Conservation (phyloP, 1,140 invertebrate genomes). For the Drosophila nigrodunni region DNA sequence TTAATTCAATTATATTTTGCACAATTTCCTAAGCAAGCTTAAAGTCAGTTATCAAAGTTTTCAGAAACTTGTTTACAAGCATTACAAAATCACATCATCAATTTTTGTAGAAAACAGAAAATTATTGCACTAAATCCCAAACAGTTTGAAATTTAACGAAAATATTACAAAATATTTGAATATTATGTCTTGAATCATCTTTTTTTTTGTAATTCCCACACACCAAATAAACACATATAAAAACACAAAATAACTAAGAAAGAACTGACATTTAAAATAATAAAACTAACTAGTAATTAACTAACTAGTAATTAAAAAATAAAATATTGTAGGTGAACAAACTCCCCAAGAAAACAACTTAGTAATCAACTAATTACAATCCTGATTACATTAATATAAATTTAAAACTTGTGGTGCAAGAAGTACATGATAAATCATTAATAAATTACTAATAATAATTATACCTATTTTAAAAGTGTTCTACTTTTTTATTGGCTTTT, state of each 20-base stretch:
- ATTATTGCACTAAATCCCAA: not conserved
- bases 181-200: not conserved
- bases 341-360: no score
- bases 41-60: constrained; percentile 7
- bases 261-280: no score
- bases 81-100: not conserved
- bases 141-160: not conserved
- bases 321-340: no score
- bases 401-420: no score
- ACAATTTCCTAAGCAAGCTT: not conserved
- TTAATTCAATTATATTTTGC: not conserved
- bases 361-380: no score
- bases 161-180: constrained; percentile 14
- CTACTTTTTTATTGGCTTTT: no score
- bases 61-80: not conserved
- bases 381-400: no score
- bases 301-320: no score
- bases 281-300: no score
- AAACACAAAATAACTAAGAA: not conserved
- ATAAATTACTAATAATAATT: no score
- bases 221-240: not conserved
- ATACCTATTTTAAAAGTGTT: no score
- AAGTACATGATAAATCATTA: no score
- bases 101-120: not conserved
- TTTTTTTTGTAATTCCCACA: not conserved